Conservation (phyloP, 2,888 invertebrate genomes). For the Caenorhabditis japonica region DNA sequence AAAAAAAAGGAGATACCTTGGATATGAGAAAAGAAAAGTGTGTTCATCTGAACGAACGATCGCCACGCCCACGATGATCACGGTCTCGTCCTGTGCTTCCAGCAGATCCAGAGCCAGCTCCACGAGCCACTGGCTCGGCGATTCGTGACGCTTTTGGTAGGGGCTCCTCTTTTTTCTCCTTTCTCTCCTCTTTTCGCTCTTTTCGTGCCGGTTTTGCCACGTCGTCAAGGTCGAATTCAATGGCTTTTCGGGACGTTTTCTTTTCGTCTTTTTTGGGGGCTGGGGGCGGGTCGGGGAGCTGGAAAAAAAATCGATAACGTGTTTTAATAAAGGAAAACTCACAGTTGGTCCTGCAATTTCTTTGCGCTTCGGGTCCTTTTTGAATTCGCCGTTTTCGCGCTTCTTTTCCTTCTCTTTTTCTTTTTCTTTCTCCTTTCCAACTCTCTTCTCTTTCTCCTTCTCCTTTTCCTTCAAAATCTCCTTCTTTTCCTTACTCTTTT, state of each 20-base stretch:
- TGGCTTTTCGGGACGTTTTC: slow-evolving; percentile 16
- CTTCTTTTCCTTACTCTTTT: slow-evolving; percentile 25
- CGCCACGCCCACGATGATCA: slow-evolving; percentile 6
- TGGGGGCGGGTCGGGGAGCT: slow-evolving; percentile 12
- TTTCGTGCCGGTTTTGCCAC: slow-evolving; percentile 1
- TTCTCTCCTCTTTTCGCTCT: slow-evolving; percentile 18
- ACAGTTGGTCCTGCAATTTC: slow-evolving; percentile 38
- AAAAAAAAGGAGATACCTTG: slow-evolving; percentile 2
- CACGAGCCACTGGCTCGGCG: slow-evolving; percentile 16
- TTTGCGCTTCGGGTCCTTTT: slow-evolving; percentile 7
- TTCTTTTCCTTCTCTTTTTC: slow-evolving; percentile 13
- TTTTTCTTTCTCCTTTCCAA: neutral
- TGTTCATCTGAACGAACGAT: slow-evolving; percentile 17
- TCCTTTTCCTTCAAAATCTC: slow-evolving; percentile 9
- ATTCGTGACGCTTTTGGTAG: slow-evolving; percentile 24
- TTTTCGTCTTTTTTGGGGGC: slow-evolving; percentile 34
- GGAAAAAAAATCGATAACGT: neutral
- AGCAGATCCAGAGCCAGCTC: neutral
- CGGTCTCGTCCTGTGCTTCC: slow-evolving; percentile 9
- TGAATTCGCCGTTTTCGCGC: slow-evolving; percentile 1
- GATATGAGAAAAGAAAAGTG: neutral
- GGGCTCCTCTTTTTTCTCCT: slow-evolving; percentile 28
- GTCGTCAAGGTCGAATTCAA: slow-evolving; percentile 31
- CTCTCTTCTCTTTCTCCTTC: neutral
- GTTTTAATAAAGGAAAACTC: neutral